These are phyloP conservation scores for Caloenas nicobarica DNA, from an alignment of 2,113 vertebrate species.

Conservation along the genomic window DNA sequence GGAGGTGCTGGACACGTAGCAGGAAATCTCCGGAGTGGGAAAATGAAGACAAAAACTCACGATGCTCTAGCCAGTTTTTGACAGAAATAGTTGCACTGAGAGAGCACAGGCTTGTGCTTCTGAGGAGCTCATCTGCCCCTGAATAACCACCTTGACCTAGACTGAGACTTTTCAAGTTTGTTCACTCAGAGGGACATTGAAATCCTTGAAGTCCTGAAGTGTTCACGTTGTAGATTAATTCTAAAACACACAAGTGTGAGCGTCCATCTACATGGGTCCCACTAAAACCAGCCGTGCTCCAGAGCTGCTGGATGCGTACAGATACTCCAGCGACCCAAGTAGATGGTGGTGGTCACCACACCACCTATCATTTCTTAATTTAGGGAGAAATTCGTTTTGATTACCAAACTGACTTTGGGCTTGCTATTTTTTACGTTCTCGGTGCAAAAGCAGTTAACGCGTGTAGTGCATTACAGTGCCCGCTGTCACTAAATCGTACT, in stretches of 20 bases:
- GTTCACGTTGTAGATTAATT: background rate
- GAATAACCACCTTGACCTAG: background rate
- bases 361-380: background rate
- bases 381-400: background rate
- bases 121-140: background rate
- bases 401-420: background rate
- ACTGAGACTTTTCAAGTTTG: fast-evolving
- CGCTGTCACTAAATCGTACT: background rate
- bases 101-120: background rate
- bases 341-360: too few relatives aligned
- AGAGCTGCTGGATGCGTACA: fast-evolving
- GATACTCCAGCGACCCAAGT: background rate
- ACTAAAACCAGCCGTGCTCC: background rate
- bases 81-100: background rate
- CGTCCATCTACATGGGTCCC: fast-evolving
- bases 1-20: background rate
- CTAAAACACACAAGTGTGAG: background rate
- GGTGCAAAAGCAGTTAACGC: background rate
- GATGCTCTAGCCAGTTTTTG: background rate
- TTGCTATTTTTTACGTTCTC: background rate
- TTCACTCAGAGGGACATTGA: background rate
- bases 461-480: too few relatives aligned
- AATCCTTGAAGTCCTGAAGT: background rate
- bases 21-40: background rate
- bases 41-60: background rate